phyloP scores from a whole-genome alignment of 2,113 vertebrate genomes.

The Pipra filicauda region DNA sequence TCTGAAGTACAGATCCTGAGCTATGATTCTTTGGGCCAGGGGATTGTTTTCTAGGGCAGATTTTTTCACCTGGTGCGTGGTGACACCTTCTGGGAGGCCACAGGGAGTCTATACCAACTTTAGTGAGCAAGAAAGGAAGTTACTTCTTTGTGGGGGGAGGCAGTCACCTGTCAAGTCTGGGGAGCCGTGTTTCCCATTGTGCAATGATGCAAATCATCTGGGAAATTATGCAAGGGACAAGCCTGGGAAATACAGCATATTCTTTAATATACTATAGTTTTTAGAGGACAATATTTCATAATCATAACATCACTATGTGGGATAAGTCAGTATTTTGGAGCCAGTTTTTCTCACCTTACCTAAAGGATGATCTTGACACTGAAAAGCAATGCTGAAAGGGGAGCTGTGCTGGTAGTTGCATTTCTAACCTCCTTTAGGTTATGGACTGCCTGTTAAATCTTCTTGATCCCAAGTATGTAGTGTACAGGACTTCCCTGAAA shows the following conservation, averaged over 20 bases:
- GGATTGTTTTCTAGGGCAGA: neutral
- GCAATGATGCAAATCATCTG: neutral
- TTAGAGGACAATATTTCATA: too few relatives aligned
- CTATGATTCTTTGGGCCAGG: neutral
- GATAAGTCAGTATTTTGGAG: neutral
- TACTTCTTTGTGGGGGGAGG: neutral
- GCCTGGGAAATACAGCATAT: neutral
- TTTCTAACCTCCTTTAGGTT: neutral
- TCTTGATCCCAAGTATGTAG: neutral
- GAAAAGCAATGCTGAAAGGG: neutral
- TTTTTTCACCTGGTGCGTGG: neutral
- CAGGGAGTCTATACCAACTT: neutral
- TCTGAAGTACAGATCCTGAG: neutral
- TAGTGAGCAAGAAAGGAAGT: neutral
- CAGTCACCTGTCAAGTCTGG: neutral
- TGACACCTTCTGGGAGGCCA: neutral
- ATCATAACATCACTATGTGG: neutral
- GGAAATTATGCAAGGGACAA: neutral
- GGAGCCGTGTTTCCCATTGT: neutral
- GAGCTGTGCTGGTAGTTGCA: neutral
- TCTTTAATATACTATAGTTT: neutral
- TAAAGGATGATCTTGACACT: neutral
- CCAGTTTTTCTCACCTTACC: neutral
- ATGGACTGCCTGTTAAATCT: neutral
- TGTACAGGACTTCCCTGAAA: neutral